Evolutionary conservation across 2,888 invertebrate genomes (phyloP).

Genomic region (Ganaspis brasiliensis): DNA sequence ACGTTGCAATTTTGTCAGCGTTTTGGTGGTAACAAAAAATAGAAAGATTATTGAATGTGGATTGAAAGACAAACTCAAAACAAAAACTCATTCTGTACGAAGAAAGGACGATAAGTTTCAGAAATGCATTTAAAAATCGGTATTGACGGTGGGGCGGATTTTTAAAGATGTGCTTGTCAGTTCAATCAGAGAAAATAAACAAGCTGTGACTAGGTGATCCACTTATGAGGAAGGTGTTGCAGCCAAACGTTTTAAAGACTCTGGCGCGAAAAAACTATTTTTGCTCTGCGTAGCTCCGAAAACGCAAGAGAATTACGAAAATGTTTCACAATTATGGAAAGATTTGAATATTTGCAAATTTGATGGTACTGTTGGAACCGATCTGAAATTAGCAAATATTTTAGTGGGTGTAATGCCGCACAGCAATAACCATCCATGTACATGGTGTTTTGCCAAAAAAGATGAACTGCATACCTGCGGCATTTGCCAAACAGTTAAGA

Average conservation of each 20-base stretch:
- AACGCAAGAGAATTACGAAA: not conserved
- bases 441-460: slow-evolving; percentile 17
- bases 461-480: not conserved
- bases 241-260: slow-evolving; percentile 16
- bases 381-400: slow-evolving; percentile 2
- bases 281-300: not conserved
- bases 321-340: too few relatives aligned
- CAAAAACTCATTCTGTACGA: slow-evolving; percentile 45
- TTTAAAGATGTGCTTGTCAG: too few relatives aligned
- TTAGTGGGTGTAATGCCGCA: slow-evolving; percentile 18
- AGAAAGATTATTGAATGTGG: slow-evolving; percentile 36
- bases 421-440: slow-evolving; percentile 20
- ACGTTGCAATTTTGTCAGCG: slow-evolving; percentile 7
- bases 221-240: slow-evolving; percentile 1
- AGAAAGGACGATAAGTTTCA: slow-evolving; percentile 38
- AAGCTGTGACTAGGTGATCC: slow-evolving; percentile 11
- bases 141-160: not conserved
- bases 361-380: not conserved
- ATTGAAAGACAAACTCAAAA: slow-evolving; percentile 39
- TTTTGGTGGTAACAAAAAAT: slow-evolving; percentile 32
- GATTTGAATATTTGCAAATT: slow-evolving; percentile 19
- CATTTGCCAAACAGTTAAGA: not conserved
- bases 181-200: too few relatives aligned
- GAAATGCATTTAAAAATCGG: slow-evolving; percentile 29
- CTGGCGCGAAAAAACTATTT: slow-evolving; percentile 8